Base-by-base conservation (phyloP, 2,113 vertebrate genomes). In the Paracanthobrama guichenoti region DNA sequence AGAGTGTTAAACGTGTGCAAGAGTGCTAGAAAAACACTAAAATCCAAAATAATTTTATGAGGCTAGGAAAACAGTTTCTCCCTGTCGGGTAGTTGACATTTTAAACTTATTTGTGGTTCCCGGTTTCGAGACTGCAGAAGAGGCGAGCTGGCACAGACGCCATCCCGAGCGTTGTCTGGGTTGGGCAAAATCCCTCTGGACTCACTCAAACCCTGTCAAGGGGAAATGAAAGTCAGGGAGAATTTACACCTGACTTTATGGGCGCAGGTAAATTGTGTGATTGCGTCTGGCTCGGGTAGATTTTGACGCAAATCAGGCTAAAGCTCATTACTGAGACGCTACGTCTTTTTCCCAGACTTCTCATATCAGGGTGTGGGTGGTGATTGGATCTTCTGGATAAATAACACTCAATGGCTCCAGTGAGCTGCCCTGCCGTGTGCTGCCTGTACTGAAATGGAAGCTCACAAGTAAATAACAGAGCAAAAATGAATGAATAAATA, bases 331-430 rank as follows among this genome's bases (percentile, higher is more conserved):
- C 18, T 14, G 75, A 59, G 53, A 78, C 28, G 75, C 26, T 42
- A 35, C 22, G 31, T 62, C 74, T 79, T 78, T 79, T 79, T 28
- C 77, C 57, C 57, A 79, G 55, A 79, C 77, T 44, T 79, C 57
- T 62, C 39, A 48, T 80, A 26, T 46, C 16, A 66, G 59, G 78
- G 60, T 66, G 59, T 66, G 31, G 35, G 39, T 24, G n/a, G 55
- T 46, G 50, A 79, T 72, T 8, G 50, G 35, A 73, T 69, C 39
- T 53, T 57, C n/a, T 44, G 62, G 28, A 42, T 71, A 46, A 72
- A 83, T 60, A 95, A 93, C 92, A 95, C 93, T 95, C 95, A 95
- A 93, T 95, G 93, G 93, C 46, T 55, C 50, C n/a, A 42, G 31
- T 14, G 55, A 59, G 28, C 20, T 0, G 28, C 28, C 14, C 50